Base-by-base conservation (phyloP, 2,888 invertebrate genomes). In the Apodemia zela region DNA sequence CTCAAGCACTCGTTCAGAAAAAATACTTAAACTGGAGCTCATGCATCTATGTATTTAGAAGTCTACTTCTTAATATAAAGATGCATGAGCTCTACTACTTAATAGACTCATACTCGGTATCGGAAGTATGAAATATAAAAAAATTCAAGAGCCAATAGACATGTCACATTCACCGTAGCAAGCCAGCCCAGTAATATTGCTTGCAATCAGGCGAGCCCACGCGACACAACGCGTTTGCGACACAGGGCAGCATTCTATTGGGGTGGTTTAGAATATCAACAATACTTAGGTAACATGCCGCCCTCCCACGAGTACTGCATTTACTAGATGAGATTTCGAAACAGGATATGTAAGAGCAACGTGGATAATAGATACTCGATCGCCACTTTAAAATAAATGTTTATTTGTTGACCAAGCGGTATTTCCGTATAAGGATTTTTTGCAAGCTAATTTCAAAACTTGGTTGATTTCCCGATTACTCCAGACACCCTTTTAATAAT, bases 251-350 rank as follows among this genome's bases (percentile, higher is more conserved):
- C 73, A 66, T 76, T 77, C 74, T 73, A 75, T 79, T 74, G 77
- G 80, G 80, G 82, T 72, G 82, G 84, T 84, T 87, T 82, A 83
- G 87, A 88, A 87, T 88, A 89, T 83, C 83, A 85, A 85, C 86
- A 89, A 84, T 84, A 82, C 82, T 85, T 84, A 81, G 80, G 76
- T 79, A 77, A 77, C 80, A 76, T 78, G 77, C 77, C 72, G 72
- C 73, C 74, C 76, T 78, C 78, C 70, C 78, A 49, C 76, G 74
- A 77, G 75, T 73, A 79, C 76, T 80, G 81, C 86, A 86, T 85
- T 87, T 83, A 79, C 82, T 76, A 82, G 81, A 89, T 89, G 87
- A 89, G 85, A 75, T 85, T 83, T 78, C 76, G 80, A 79, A 82
- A 84, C 76, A 77, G 81, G 71, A 81, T 75, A 75, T 76, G 73